Evolutionary conservation across 2,113 vertebrate genomes (phyloP), one percentile per base, ranked within the genome.

Genomic region (Dipodomys stephensi): DNA sequence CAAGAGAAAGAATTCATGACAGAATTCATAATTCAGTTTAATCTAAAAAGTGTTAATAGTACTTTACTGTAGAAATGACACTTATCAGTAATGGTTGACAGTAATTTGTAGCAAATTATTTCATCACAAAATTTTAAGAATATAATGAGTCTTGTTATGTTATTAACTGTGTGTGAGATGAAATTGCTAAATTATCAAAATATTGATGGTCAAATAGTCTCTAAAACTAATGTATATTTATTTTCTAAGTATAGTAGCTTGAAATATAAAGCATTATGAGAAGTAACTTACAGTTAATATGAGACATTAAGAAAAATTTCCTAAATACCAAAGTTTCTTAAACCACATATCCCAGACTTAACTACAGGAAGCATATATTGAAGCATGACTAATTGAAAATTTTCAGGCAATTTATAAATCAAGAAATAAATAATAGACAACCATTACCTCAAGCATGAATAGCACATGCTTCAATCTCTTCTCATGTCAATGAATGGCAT

Each of bases 361-460:
- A 84, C 85, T 74, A 60, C 32, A 71, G 82, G 44, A 77, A 49
- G 2, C 7, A 23, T 19, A 18, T 90, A 71, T 18, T 90, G 39
- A 87, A 90, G 71, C 19, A 46, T 93, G 64, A 90, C 23, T 44
- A 93, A 87, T 77, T 87, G 35, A 22, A 93, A 78, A 46, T 8
- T 87, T 93, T 83, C 83, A 72, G 39, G 35, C 16, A 77, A 87
- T 65, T 44, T 87, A 27, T 53, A 83, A 71, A 71, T 83, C n/a
- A 83, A 94, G 13, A 6, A 30, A 69, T 72, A 93, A 89, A 79
- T 62, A 87, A 39, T 44, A 90, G 74, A 64, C 64, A 35, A 13
- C 27, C 22, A 30, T 53, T 94, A 64, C 71, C 28, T 87, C 30
- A 27, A 62, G 62, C 35, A 82, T 23, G 16, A n/a, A 53, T 10